Evolutionary conservation across 2,113 vertebrate genomes (phyloP), one percentile per base, ranked within the genome.

Genomic region (Halcyon senegalensis): DNA sequence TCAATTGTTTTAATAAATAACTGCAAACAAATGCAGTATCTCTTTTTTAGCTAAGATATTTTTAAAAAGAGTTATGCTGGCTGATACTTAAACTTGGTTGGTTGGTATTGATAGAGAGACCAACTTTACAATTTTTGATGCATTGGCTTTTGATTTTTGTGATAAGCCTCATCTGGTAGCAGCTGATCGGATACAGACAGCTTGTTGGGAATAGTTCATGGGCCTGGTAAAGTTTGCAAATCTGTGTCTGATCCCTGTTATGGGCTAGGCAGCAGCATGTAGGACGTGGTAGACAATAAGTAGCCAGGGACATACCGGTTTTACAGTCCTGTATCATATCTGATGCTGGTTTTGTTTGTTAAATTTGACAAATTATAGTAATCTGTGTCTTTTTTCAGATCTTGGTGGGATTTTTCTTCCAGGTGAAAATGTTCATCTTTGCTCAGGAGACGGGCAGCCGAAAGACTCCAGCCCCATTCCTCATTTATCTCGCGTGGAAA

Each of bases 381-480:
- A 74, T 80, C 37, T 30, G 5, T 80, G 39, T 31, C 2, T 67
- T 72, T 90, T 63, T 63, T 68, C 83, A 81, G 51, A 75, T 93
- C 80, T 93, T 56, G 13, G 16, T 92, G 78, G 30, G 43, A n/a
- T 77, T 62, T 96, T 84, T 88, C 15, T 97, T 93, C 55, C 97
- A 99, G 99, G 98, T 92, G 99, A 99, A 97, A 99, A 98, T 95
- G 96, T 98, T 91, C 99, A 99, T 97, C 97, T 98, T 95, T 98
- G 98, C 93, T 98, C 98, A 64, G 97, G 98, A 84, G 99, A 99
- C 66, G 98, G 97, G 56, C 99, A 99, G 50, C 98, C 98, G 28
- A 98, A 98, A 95, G 99, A 99, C 73, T 97, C 96, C 16, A 96
- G 93, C 55, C 94, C 99, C 60, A 97, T 98, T 77, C 95, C 96